phyloP scores from a whole-genome alignment of 2,797 vertebrate species.

The Xiphophorus birchmanni region DNA sequence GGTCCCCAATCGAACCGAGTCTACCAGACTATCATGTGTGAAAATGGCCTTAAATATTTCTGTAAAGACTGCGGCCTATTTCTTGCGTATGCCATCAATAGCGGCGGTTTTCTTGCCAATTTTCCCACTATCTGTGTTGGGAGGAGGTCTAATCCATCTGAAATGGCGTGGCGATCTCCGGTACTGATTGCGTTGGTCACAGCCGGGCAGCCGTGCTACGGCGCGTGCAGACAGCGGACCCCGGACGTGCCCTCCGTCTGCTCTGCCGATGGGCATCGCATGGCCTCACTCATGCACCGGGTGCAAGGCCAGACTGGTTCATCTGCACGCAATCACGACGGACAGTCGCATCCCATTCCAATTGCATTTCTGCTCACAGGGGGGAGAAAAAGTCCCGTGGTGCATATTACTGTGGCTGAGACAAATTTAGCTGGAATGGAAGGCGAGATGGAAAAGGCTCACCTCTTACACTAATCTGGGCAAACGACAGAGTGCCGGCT shows the following conservation, averaged over 20 bases:
- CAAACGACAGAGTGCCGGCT: slow-evolving; percentile 49
- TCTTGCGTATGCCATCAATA: slow-evolving; percentile 45
- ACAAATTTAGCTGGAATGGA: slow-evolving; percentile 71
- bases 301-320: slow-evolving; percentile 67
- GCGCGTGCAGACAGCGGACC: slow-evolving; percentile 38
- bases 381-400: slow-evolving; percentile 39
- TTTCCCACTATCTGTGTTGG: slow-evolving; percentile 35
- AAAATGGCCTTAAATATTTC: slow-evolving; percentile 33
- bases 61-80: slow-evolving; percentile 48
- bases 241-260: slow-evolving; percentile 33
- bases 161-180: slow-evolving; percentile 50
- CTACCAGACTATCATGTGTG: too few relatives aligned
- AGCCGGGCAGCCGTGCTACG: slow-evolving; percentile 47
- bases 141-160: slow-evolving; percentile 60
- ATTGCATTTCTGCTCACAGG: slow-evolving; percentile 62
- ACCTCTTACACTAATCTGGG: slow-evolving; percentile 68
- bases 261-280: slow-evolving; percentile 39
- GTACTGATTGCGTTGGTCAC: slow-evolving; percentile 62
- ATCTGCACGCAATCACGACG: slow-evolving; percentile 67
- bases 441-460: slow-evolving; percentile 67
- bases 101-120: slow-evolving; percentile 40
- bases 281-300: slow-evolving; percentile 57
- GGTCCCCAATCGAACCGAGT: too few relatives aligned
- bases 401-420: slow-evolving; percentile 71
- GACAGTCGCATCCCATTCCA: slow-evolving; percentile 69